A percentile compares a stretch with the other conserved stretches of the same genome.
These are phyloP conservation scores for Macropus fuliginosus DNA, from an alignment of 2,797 vertebrate species.

Conservation along the genomic window DNA sequence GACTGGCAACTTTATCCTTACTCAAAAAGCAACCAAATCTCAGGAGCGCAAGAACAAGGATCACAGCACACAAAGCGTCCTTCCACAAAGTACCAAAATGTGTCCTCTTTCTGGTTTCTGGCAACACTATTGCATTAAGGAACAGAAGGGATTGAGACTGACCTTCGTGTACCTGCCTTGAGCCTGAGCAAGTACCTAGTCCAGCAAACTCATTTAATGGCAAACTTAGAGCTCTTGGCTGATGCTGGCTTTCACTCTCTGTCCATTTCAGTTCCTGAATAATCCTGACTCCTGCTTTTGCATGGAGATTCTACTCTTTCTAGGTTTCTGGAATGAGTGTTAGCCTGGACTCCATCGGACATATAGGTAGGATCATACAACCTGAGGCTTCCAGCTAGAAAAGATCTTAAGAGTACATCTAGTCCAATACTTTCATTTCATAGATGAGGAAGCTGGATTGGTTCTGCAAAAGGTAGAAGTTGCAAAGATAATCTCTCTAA, in stretches of 20 bases:
- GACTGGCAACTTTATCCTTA: not conserved
- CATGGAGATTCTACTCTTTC: not conserved
- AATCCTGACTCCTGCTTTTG: not conserved
- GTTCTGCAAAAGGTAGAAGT: not conserved
- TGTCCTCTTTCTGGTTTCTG: not conserved
- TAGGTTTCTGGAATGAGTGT: not conserved
- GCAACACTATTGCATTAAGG: not conserved
- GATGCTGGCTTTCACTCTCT: not conserved
- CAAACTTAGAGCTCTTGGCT: not conserved
- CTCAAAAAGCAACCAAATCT: not conserved
- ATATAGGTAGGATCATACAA: not conserved
- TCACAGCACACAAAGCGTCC: not conserved
- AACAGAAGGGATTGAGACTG: not conserved
- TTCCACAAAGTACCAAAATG: not conserved
- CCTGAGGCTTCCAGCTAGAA: not conserved
- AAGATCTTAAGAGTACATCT: not conserved
- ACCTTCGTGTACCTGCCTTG: not conserved
- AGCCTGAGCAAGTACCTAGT: not conserved
- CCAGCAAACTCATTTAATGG: not conserved
- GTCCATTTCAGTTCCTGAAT: not conserved
- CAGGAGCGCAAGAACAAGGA: not conserved
- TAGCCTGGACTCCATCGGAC: not conserved
- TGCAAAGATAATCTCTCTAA: not conserved
- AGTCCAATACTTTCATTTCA: not conserved
- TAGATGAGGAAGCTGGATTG: not conserved